phyloP scores from a whole-genome alignment of 2,113 vertebrate genomes.

The Lycocorax pyrrhopterus region DNA sequence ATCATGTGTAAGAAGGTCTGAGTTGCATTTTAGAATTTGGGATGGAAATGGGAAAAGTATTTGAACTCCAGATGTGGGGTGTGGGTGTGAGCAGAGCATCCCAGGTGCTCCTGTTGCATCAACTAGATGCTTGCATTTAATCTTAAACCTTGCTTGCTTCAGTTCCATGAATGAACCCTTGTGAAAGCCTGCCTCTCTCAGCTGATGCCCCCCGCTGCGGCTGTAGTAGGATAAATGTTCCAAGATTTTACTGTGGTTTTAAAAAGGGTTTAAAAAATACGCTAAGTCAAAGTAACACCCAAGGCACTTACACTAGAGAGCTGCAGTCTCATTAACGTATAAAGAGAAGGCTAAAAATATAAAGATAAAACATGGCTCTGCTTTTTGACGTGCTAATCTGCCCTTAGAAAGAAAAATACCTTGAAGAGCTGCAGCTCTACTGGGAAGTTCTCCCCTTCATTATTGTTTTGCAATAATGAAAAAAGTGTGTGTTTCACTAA shows the following conservation, averaged over 20 bases:
- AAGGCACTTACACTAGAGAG: neutral
- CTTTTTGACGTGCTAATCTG: constrained; percentile 8
- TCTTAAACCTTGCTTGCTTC: neutral
- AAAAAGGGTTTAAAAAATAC: neutral
- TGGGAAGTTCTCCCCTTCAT: neutral
- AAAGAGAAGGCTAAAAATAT: neutral
- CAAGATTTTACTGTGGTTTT: neutral
- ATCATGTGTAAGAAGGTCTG: neutral
- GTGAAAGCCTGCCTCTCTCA: neutral
- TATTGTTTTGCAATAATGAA: neutral
- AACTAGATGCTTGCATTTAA: neutral
- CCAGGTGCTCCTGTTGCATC: accelerated
- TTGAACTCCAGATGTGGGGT: neutral
- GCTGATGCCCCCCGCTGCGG: neutral
- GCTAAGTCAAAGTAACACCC: neutral
- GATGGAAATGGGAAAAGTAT: neutral
- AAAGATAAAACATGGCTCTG: neutral
- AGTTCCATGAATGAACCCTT: neutral
- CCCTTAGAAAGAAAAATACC: constrained; percentile 10
- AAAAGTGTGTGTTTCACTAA: neutral
- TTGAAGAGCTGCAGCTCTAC: neutral
- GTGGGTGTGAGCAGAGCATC: neutral
- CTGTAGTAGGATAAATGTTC: neutral
- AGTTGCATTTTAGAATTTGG: neutral
- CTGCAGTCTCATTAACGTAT: neutral